These are phyloP conservation scores for Acanthurus tractus DNA, from an alignment of 2,797 vertebrate genomes.

Conservation along the genomic window DNA sequence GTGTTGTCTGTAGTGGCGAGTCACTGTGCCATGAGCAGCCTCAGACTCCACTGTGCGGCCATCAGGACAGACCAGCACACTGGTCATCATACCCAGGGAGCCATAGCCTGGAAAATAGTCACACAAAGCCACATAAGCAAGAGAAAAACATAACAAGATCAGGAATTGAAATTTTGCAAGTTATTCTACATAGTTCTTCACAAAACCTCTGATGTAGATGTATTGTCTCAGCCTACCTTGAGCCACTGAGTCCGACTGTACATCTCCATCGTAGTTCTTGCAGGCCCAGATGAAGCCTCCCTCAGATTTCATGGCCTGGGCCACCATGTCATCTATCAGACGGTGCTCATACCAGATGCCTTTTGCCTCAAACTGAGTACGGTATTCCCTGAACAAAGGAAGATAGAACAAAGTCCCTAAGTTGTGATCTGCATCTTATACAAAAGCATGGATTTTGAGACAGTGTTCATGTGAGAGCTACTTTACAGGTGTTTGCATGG, in stretches of 20 bases:
- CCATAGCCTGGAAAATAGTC: slow-evolving; percentile 90
- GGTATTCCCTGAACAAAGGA: slow-evolving; percentile 90
- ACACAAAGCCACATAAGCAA: slow-evolving; percentile 8
- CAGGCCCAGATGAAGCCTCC: slow-evolving; percentile 99
- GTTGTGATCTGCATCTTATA: background rate
- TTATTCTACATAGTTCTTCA: background rate
- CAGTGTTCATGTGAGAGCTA: background rate
- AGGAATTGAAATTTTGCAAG: background rate
- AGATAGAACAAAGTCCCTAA: background rate
- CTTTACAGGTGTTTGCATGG: background rate
- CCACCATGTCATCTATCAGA: slow-evolving; percentile 99
- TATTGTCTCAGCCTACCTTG: slow-evolving; percentile 87
- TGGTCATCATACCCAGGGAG: slow-evolving; percentile 99
- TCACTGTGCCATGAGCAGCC: slow-evolving; percentile 97
- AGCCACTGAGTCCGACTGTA: slow-evolving; percentile 97
- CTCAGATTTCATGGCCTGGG: slow-evolving; percentile 97
- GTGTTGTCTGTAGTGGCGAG: slow-evolving; percentile 95
- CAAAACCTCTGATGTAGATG: background rate
- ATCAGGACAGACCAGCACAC: slow-evolving; percentile 96
- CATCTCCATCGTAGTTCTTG: slow-evolving; percentile 98
- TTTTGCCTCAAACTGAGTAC: slow-evolving; percentile 90
- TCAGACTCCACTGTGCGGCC: slow-evolving; percentile 97
- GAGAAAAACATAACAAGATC: background rate
- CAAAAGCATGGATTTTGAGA: background rate
- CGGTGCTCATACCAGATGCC: slow-evolving; percentile 98